A percentile compares a stretch with the other conserved stretches of the same genome.
These are phyloP conservation scores for Lasioglossum zephyrum DNA, from an alignment of 2,888 invertebrate species.

Conservation along the genomic window DNA sequence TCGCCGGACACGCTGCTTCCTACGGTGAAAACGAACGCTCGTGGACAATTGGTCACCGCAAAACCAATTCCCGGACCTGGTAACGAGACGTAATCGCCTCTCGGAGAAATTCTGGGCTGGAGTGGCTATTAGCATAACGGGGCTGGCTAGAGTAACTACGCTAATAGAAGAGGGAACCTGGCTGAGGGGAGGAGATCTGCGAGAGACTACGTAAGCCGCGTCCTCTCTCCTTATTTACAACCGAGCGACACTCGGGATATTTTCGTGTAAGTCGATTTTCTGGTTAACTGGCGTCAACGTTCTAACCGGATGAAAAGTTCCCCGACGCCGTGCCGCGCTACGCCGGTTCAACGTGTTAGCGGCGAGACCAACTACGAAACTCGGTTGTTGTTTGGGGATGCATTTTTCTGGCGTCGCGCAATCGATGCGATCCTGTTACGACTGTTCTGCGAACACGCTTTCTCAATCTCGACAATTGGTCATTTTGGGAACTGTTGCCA, in stretches of 20 bases:
- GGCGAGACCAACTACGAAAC: neutral
- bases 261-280: slow-evolving; percentile 6
- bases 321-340: neutral
- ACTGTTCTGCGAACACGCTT: neutral
- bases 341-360: neutral
- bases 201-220: neutral
- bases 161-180: neutral
- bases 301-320: slow-evolving; percentile 9
- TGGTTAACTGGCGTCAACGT: neutral
- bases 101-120: slow-evolving; percentile 19
- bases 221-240: slow-evolving; percentile 14
- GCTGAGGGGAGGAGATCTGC: neutral
- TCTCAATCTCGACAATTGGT: neutral
- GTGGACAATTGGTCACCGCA: slow-evolving; percentile 9
- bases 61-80: slow-evolving; percentile 30
- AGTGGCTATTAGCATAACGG: slow-evolving; percentile 41
- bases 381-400: neutral
- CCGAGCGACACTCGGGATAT: slow-evolving; percentile 10
- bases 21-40: slow-evolving; percentile 48
- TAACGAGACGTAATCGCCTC: slow-evolving; percentile 38
- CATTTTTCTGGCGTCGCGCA: neutral
- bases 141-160: neutral
- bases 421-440: neutral
- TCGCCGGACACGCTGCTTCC: slow-evolving; percentile 82
- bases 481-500: neutral